Evolutionary conservation across 2,888 invertebrate genomes (phyloP), one percentile per base, ranked within the genome.

Genomic region (Uloborus plumipes): DNA sequence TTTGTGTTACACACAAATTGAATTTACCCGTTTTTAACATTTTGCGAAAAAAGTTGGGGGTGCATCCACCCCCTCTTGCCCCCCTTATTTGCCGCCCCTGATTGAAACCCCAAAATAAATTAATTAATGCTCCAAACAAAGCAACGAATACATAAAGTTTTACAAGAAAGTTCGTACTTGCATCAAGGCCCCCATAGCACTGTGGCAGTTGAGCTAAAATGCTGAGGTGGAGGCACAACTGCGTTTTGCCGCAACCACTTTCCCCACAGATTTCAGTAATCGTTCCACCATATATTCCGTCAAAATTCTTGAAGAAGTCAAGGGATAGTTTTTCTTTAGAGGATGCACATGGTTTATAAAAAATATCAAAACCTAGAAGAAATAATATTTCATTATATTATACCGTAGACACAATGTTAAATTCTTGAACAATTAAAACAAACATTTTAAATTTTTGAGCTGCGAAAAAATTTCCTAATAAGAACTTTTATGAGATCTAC

Each of bases 211-310:
- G 94, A 83, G 92, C 92, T 80, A 91, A 91, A 22, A 94, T 89
- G 51, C 93, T 91, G 47, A 94, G 88, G 89, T 94, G 94, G 69
- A 95, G 89, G 85, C 93, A 93, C 61, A 95, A 88, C 88, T 95
- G 95, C 0, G 95, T 95, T 90, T 95, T 95, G 9, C 95, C 95
- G 86, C 92, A 91, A 18, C 94, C 94, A 90, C 94, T 94, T 88
- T 93, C 92, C n/a, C 95, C 95, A 88, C 92, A 92, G 86, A 96
- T 90, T 91, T 95, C 95, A 76, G 93, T 93, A 70, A 95, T 91
- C 14, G 74, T 74, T 11, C 74, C 74, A 31, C 70, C 62, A 59
- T 74, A 81, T 20, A 81, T 64, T 13, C 70, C 64, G 0, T 58
- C 22, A 59, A 58, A 65, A 16, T 69, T 55, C 4, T 59, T 51